Conservation (phyloP, 2,888 invertebrate genomes). For the Cynaeus angustus region DNA sequence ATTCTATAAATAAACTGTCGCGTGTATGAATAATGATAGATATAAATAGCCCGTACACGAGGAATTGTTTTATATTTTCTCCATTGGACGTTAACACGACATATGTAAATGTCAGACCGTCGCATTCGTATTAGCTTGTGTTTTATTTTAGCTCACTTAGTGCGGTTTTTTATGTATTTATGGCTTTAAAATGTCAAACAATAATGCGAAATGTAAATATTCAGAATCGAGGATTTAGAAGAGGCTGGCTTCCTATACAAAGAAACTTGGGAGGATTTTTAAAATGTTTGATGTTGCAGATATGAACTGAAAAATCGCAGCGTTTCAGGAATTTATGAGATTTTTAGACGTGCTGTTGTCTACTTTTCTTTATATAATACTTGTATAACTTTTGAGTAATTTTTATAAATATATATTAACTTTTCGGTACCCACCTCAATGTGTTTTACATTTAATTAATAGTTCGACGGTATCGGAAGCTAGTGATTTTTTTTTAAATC, state of each 20-base stretch:
- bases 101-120: conserved; percentile 39
- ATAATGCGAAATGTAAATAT: not conserved
- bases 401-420: too few species aligned
- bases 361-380: too few species aligned
- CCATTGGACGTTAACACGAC: conserved; percentile 30
- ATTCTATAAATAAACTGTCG: conserved; percentile 38
- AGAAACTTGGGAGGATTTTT: too few species aligned
- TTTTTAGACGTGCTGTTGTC: too few species aligned
- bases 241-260: not conserved
- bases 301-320: too few species aligned
- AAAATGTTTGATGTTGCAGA: too few species aligned
- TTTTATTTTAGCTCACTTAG: conserved; percentile 27
- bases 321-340: too few species aligned
- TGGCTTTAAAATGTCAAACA: conserved; percentile 11
- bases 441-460: too few species aligned
- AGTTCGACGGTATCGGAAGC: too few species aligned
- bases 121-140: conserved; percentile 23
- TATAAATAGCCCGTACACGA: conserved; percentile 26
- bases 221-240: not conserved
- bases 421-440: too few species aligned
- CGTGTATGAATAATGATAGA: conserved; percentile 42
- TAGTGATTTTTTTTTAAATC: too few species aligned
- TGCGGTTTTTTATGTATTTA: conserved; percentile 12
- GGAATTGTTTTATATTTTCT: conserved; percentile 34
- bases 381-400: too few species aligned